Evolutionary conservation across 2,888 invertebrate species (phyloP).

Genomic region (Sphaerophoria rueppellii): DNA sequence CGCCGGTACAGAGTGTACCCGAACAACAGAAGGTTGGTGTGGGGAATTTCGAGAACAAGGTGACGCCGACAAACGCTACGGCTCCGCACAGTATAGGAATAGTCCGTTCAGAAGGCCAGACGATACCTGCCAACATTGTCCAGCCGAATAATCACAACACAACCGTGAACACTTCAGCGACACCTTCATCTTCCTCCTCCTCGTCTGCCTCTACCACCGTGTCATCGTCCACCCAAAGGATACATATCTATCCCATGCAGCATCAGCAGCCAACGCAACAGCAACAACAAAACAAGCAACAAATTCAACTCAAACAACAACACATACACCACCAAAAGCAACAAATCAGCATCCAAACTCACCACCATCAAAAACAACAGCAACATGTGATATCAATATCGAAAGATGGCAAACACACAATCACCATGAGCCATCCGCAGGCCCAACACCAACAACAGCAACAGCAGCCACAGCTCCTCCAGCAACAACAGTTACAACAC

Average conservation of each 20-base stretch:
- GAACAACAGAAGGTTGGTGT: slow-evolving; percentile 38
- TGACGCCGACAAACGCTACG: slow-evolving; percentile 58
- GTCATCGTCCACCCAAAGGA: slow-evolving; percentile 75
- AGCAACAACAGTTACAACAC: slow-evolving; percentile 19
- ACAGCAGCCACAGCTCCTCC: slow-evolving; percentile 32
- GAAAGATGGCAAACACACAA: slow-evolving; percentile 58
- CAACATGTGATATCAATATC: slow-evolving; percentile 54
- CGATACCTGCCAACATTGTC: slow-evolving; percentile 80
- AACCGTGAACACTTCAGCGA: slow-evolving; percentile 62
- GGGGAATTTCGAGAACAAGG: slow-evolving; percentile 59
- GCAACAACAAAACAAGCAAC: slow-evolving; percentile 75
- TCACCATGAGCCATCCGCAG: slow-evolving; percentile 41
- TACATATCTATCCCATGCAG: slow-evolving; percentile 81
- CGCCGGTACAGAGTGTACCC: slow-evolving; percentile 40
- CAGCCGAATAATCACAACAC: slow-evolving; percentile 81
- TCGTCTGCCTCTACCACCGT: background rate
- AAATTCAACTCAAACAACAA: slow-evolving; percentile 56
- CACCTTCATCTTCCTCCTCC: slow-evolving; percentile 50
- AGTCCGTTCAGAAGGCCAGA: slow-evolving; percentile 71
- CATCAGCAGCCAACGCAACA: slow-evolving; percentile 77
- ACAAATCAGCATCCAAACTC: slow-evolving; percentile 58
- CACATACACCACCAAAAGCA: slow-evolving; percentile 49
- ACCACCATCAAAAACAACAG: slow-evolving; percentile 57
- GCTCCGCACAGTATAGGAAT: slow-evolving; percentile 53
- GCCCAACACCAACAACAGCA: slow-evolving; percentile 45